Percentiles rank a stretch among this genome's conserved stretches.
phyloP scores from a whole-genome alignment of 2,888 invertebrate genomes.

The Yponomeuta evonymella region DNA sequence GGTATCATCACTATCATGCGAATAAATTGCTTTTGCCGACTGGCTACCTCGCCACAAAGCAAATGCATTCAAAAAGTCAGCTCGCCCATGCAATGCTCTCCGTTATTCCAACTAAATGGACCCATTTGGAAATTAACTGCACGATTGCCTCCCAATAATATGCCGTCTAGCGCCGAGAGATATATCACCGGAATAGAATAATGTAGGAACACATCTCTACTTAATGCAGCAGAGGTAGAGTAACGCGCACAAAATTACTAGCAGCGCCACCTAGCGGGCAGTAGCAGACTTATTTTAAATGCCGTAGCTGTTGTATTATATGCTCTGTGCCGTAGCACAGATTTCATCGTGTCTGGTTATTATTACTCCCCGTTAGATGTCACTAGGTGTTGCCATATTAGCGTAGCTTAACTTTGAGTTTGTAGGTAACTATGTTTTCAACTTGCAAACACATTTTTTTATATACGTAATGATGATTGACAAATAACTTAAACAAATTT shows the following conservation, averaged over 20 bases:
- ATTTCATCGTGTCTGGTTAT: not conserved
- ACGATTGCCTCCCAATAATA: conserved; percentile 65
- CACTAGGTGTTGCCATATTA: not conserved
- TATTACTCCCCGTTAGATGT: conserved; percentile 35
- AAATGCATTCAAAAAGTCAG: conserved; percentile 43
- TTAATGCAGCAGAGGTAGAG: not conserved
- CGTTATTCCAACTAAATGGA: conserved; percentile 65
- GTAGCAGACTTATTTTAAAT: conserved; percentile 28
- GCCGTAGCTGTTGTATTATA: not conserved
- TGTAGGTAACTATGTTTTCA: no score
- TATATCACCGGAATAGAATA: conserved; percentile 35
- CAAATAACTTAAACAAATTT: no score
- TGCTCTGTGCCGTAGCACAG: no score
- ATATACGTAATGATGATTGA: no score
- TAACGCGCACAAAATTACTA: not conserved
- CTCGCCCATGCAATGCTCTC: conserved; percentile 38
- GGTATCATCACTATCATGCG: conserved; percentile 22
- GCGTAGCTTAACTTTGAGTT: no score
- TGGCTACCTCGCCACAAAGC: conserved; percentile 31
- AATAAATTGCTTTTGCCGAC: conserved; percentile 33
- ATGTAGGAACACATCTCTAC: not conserved
- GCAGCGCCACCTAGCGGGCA: conserved; percentile 42
- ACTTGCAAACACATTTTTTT: no score
- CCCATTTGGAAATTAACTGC: conserved; percentile 69
- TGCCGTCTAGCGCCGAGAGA: conserved; percentile 41